Base-by-base conservation (phyloP, 2,888 invertebrate genomes). In the Cryptocephalus primarius region DNA sequence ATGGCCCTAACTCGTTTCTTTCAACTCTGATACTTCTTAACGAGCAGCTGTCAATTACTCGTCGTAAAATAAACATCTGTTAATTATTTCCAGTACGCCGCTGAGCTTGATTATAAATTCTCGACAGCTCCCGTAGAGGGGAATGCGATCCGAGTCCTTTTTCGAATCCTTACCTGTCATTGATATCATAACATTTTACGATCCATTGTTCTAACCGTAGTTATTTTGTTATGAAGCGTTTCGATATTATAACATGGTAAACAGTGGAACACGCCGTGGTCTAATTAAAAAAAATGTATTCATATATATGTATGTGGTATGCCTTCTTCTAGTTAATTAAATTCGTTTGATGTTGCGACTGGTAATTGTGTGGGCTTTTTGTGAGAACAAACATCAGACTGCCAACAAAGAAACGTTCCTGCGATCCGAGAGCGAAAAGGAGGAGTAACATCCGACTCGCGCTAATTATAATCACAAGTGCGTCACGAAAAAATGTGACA, bases 161-260 rank as follows among this genome's bases (percentile, higher is more conserved):
- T 64, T 61, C 55, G 59, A 58, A 53, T 43, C 52, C 49, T 52
- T 49, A 51, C 53, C 60, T 57, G 60, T 58, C 62, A 62, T 61
- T 62, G 62, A 61, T 63, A 65, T 64, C 64, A 59, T 66, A 66
- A 64, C 61, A 62, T 65, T 67, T 67, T 65, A 67, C 65, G 60
- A 53, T 60, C 66, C 57, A 67, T 66, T 67, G 66, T 67, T 66
- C 57, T 51, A 54, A 8, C 54, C 51, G 48, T 54, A 50, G 58
- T 58, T 58, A 61, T 62, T 62, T 61, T 57, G 57, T 59, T 54
- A 53, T 54, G 49, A 51, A 53, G 52, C 57, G 55, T 59, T 59
- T 56, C 55, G 52, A 59, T 61, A 60, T 63, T 57, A 60, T 60
- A 63, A 60, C 59, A 55, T 54, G 52, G 49, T 49, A 55, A 56